These are phyloP conservation scores for Bryconaethiops microstoma DNA, from an alignment of 2,797 vertebrate genomes.

Conservation along the genomic window DNA sequence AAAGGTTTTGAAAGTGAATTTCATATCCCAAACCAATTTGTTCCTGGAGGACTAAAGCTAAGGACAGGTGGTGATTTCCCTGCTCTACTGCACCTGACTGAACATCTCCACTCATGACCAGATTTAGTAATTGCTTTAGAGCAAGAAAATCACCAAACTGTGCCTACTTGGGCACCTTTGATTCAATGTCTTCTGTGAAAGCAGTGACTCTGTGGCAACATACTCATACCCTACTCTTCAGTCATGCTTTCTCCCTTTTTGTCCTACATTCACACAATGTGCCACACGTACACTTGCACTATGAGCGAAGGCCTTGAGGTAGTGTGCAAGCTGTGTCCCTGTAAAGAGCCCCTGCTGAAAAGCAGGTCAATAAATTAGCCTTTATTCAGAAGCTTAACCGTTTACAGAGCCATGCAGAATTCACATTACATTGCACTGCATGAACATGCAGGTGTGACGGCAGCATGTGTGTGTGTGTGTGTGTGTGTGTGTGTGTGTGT, in stretches of 20 bases:
- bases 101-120: not conserved
- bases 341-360: constrained; percentile 30
- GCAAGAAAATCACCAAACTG: not conserved
- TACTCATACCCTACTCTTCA: constrained; percentile 69
- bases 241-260: constrained; percentile 13
- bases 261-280: constrained; percentile 4
- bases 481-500: constrained; percentile 12
- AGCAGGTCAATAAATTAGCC: constrained; percentile 47
- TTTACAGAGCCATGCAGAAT: constrained; percentile 17
- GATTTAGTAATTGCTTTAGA: not conserved
- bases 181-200: constrained; percentile 59
- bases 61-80: not conserved
- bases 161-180: constrained; percentile 16
- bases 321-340: constrained; percentile 19
- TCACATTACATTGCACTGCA: not conserved
- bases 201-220: constrained; percentile 72
- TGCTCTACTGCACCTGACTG: not conserved
- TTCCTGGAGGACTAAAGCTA: not conserved
- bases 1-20: not conserved
- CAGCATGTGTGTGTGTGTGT: not conserved
- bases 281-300: not conserved
- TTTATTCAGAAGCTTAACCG: constrained; percentile 24
- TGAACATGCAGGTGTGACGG: not conserved
- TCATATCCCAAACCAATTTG: not conserved
- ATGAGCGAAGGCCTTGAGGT: constrained; percentile 5